These are phyloP conservation scores for Trichogramma evanescens DNA, from an alignment of 2,888 invertebrate genomes.

Conservation along the genomic window DNA sequence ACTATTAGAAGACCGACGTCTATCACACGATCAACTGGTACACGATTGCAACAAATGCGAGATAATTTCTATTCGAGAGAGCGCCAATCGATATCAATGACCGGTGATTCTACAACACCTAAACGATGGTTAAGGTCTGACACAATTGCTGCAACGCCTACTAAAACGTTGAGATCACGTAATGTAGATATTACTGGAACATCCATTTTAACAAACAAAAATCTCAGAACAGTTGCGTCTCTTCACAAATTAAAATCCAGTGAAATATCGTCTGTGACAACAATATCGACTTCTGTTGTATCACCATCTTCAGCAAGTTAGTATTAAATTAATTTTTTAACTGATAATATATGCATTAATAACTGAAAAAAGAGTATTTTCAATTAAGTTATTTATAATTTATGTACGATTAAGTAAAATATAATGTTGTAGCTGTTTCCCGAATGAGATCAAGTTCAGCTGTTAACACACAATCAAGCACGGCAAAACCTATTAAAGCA, in stretches of 20 bases:
- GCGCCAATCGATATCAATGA: neutral
- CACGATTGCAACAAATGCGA: constrained; percentile 31
- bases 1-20: constrained; percentile 37
- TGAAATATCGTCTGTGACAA: neutral
- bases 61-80: constrained; percentile 36
- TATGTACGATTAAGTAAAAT: neutral
- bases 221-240: no score
- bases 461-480: constrained; percentile 3
- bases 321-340: neutral
- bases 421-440: constrained; percentile 7
- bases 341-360: no score
- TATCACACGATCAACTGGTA: constrained; percentile 33
- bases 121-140: constrained; percentile 46
- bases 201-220: constrained; percentile 25
- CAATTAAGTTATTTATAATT: no score
- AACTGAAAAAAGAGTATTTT: no score
- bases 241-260: no score
- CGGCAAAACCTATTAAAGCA: constrained; percentile 16
- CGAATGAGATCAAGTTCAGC: neutral
- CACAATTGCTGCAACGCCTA: constrained; percentile 44
- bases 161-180: constrained; percentile 44
- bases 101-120: constrained; percentile 22
- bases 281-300: neutral
- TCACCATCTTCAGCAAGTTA: constrained; percentile 10
- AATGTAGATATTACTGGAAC: constrained; percentile 45